Conservation (phyloP, 2,888 invertebrate genomes). For the Tanypteryx hageni region DNA sequence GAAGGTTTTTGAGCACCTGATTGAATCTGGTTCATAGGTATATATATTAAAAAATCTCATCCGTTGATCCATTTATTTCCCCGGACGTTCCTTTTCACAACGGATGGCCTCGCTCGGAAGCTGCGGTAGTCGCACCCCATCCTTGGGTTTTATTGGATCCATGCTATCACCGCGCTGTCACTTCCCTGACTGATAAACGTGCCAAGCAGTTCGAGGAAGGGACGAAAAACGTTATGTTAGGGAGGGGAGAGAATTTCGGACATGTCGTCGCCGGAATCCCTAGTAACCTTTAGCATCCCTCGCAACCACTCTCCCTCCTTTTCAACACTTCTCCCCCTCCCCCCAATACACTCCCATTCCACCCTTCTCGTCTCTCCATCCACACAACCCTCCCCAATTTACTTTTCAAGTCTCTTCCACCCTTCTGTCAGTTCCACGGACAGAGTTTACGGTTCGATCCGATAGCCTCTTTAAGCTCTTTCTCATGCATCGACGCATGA, state of each 20-base stretch:
- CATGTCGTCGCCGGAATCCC: background rate
- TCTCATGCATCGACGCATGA: background rate
- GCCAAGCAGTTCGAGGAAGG: background rate
- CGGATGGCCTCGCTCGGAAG: too few species aligned
- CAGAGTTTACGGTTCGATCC: background rate
- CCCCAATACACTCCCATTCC: background rate
- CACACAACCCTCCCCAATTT: background rate
- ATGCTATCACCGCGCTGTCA: background rate
- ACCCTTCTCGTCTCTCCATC: background rate
- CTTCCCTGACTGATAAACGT: background rate
- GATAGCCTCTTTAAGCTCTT: background rate
- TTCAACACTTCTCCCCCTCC: background rate
- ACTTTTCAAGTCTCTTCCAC: background rate
- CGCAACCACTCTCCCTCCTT: background rate
- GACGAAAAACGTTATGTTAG: background rate
- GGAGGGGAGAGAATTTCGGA: background rate
- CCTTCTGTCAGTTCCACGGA: slow-evolving; percentile 23
- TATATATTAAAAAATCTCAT: too few species aligned
- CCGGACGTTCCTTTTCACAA: too few species aligned
- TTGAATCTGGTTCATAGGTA: too few species aligned
- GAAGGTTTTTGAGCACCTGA: too few species aligned
- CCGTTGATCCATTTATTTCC: too few species aligned
- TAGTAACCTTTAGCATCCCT: background rate
- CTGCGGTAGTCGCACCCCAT: background rate
- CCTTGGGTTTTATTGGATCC: slow-evolving; percentile 26